Conservation (phyloP, 2,797 vertebrate species). For the Leptatherina wallacei region DNA sequence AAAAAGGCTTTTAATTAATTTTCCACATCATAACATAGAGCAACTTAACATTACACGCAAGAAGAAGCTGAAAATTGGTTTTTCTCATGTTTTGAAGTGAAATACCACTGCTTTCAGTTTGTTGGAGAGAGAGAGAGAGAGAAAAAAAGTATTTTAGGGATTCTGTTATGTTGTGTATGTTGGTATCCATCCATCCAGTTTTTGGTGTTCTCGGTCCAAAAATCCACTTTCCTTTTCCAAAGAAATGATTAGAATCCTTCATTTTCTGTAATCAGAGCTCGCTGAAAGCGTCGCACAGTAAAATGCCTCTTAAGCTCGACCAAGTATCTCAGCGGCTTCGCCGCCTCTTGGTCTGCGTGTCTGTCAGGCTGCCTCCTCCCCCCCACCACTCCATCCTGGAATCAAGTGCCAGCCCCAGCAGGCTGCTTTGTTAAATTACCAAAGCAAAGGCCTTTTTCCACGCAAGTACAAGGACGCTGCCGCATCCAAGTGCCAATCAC, state of each 20-base stretch:
- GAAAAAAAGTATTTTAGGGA: background rate
- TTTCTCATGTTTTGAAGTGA: slow-evolving; percentile 23
- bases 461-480: slow-evolving; percentile 18
- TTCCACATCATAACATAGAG: background rate
- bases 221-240: slow-evolving; percentile 21
- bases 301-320: slow-evolving; percentile 28
- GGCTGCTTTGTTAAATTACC: slow-evolving; percentile 9
- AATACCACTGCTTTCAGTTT: slow-evolving; percentile 31
- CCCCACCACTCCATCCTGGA: slow-evolving; percentile 1
- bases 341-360: slow-evolving; percentile 3
- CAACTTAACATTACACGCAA: slow-evolving; percentile 8
- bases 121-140: background rate
- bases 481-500: slow-evolving; percentile 20
- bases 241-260: slow-evolving; percentile 36
- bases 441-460: slow-evolving; percentile 6
- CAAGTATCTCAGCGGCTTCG: slow-evolving; percentile 13
- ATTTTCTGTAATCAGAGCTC: slow-evolving; percentile 26
- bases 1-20: slow-evolving; percentile 21
- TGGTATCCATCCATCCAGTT: slow-evolving; percentile 1
- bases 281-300: slow-evolving; percentile 31
- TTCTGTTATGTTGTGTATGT: slow-evolving; percentile 7
- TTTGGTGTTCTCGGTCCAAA: slow-evolving; percentile 10
- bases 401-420: slow-evolving; percentile 6
- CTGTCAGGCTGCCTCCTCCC: no score
- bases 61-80: background rate